Conservation (phyloP, 2,113 vertebrate genomes). For the Pachyramphus minor region DNA sequence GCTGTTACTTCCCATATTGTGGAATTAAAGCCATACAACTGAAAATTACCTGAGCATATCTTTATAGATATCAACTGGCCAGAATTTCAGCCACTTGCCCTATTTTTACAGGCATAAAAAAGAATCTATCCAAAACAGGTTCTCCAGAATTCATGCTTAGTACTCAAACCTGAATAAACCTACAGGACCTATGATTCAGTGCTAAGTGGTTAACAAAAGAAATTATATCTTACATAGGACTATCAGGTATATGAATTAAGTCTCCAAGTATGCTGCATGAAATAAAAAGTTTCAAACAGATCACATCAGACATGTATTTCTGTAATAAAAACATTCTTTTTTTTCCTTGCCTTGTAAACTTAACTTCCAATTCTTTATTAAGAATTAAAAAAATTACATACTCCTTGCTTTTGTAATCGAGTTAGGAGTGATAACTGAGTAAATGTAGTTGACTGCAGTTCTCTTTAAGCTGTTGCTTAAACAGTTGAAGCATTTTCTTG, state of each 20-base stretch:
- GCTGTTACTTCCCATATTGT: neutral
- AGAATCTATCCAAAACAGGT: neutral
- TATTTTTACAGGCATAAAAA: neutral
- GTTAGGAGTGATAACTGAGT: neutral
- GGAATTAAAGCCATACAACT: neutral
- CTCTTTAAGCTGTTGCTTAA: neutral
- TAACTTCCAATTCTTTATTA: neutral
- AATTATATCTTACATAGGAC: neutral
- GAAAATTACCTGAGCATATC: neutral
- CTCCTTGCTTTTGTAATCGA: neutral
- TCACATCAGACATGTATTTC: neutral
- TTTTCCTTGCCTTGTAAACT: neutral
- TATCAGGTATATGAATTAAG: neutral
- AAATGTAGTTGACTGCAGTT: neutral
- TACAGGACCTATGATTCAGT: neutral
- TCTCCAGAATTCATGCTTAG: neutral
- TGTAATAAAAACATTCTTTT: neutral
- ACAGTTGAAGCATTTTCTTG: neutral
- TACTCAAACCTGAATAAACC: neutral
- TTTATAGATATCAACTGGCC: neutral
- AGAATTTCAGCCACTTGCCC: neutral
- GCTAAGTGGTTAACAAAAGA: neutral
- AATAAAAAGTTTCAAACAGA: neutral
- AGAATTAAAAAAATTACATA: neutral
- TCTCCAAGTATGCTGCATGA: neutral